Percentiles rank a stretch among this genome's conserved stretches.
phyloP scores from a whole-genome alignment of 2,888 invertebrate genomes.

The Nymphalis c-album region DNA sequence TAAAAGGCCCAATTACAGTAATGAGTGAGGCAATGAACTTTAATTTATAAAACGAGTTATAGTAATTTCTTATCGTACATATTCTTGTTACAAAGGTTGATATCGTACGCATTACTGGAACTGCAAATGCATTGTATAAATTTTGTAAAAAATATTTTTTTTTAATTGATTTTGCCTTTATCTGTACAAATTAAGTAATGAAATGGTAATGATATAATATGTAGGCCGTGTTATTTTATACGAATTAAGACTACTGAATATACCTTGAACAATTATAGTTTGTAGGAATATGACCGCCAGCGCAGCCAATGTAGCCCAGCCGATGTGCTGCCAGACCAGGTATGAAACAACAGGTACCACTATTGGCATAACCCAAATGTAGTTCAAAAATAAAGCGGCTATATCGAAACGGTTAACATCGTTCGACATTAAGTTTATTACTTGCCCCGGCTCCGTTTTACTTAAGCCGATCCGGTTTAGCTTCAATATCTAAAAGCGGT shows the following conservation, averaged over 20 bases:
- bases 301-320: constrained; percentile 68
- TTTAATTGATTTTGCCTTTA: too few species aligned
- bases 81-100: too few species aligned
- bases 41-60: not conserved
- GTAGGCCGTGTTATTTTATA: too few species aligned
- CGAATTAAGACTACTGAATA: too few species aligned
- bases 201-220: too few species aligned
- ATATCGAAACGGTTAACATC: constrained; percentile 92
- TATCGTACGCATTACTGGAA: too few species aligned
- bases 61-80: not conserved
- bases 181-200: too few species aligned
- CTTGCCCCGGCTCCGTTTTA: constrained; percentile 86
- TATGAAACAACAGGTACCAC: constrained; percentile 83
- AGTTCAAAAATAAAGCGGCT: constrained; percentile 86
- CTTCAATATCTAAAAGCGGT: constrained; percentile 62
- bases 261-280: constrained; percentile 82
- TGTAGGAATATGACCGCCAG: constrained; percentile 78
- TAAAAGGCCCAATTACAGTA: not conserved
- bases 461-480: constrained; percentile 81
- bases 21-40: constrained; percentile 6
- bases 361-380: constrained; percentile 90
- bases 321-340: constrained; percentile 72
- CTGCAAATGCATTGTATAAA: too few species aligned
- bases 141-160: too few species aligned
- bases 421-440: constrained; percentile 92